Conservation (phyloP, 2,113 vertebrate species). For the Microcebus griseorufus region DNA sequence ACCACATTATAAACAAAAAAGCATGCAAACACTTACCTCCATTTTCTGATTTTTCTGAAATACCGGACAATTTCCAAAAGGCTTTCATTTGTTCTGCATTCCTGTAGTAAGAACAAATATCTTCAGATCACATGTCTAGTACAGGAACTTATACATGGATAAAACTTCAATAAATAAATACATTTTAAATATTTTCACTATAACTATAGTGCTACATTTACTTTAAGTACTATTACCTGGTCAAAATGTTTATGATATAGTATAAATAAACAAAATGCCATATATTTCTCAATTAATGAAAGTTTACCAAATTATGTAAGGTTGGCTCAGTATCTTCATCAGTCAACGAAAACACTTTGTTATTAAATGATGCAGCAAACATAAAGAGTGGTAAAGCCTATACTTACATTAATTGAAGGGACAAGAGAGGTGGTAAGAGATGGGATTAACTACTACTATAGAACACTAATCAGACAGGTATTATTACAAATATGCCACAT, state of each 20-base stretch:
- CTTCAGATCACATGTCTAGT: slow-evolving; percentile 31
- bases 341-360: slow-evolving; percentile 4
- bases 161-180: neutral
- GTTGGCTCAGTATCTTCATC: neutral
- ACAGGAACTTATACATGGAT: neutral
- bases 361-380: slow-evolving; percentile 7
- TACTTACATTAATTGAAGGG: neutral
- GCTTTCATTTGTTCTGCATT: slow-evolving; percentile 96
- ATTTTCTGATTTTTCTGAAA: slow-evolving; percentile 98
- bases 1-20: neutral
- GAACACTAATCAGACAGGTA: neutral
- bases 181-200: slow-evolving; percentile 13
- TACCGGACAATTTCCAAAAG: slow-evolving; percentile 94
- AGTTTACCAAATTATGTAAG: slow-evolving; percentile 13
- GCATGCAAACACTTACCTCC: slow-evolving; percentile 87
- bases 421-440: neutral
- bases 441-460: neutral
- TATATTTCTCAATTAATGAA: slow-evolving; percentile 33
- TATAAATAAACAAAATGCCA: neutral
- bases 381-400: neutral
- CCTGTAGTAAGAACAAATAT: slow-evolving; percentile 84
- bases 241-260: slow-evolving; percentile 27
- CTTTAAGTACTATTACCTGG: neutral
- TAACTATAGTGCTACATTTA: slow-evolving; percentile 8
- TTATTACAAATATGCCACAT: neutral